Percentiles rank a stretch among this genome's conserved stretches.
phyloP scores from a whole-genome alignment of 2,113 vertebrate species.

The Pelobates fuscus region DNA sequence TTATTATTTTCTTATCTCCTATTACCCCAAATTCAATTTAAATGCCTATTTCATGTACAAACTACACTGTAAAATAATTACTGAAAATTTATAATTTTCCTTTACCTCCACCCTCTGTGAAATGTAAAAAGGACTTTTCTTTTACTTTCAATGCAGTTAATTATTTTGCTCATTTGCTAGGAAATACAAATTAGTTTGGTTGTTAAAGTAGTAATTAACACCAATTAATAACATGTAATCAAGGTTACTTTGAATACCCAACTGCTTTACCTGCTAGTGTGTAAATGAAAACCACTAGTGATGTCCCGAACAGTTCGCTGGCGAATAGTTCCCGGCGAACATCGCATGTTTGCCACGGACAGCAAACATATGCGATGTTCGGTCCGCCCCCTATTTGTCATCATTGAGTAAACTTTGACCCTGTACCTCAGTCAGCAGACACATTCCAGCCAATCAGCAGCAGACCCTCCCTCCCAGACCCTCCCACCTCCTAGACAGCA shows the following conservation, averaged over 20 bases:
- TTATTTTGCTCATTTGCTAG: constrained; percentile 37
- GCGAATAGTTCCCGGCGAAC: no score
- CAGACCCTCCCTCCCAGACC: no score
- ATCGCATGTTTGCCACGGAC: no score
- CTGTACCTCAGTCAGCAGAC: no score
- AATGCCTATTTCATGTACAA: constrained; percentile 45
- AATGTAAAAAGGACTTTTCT: constrained; percentile 6
- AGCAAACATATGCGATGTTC: no score
- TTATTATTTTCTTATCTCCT: constrained; percentile 50
- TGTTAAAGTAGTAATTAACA: not conserved
- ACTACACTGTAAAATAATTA: constrained; percentile 43
- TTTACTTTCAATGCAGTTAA: constrained; percentile 16
- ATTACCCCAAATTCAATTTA: constrained; percentile 41
- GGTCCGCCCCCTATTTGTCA: no score
- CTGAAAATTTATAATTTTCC: constrained; percentile 13
- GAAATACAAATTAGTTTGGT: not conserved
- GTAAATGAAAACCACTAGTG: no score
- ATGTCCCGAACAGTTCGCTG: no score
- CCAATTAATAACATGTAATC: not conserved
- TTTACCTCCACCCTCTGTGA: not conserved
- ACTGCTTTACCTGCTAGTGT: not conserved
- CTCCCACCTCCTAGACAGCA: no score
- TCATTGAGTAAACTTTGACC: no score
- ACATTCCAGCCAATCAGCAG: no score
- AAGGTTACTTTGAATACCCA: not conserved